phyloP scores from a whole-genome alignment of 2,888 invertebrate genomes.

The Polyommatus iphigenia region DNA sequence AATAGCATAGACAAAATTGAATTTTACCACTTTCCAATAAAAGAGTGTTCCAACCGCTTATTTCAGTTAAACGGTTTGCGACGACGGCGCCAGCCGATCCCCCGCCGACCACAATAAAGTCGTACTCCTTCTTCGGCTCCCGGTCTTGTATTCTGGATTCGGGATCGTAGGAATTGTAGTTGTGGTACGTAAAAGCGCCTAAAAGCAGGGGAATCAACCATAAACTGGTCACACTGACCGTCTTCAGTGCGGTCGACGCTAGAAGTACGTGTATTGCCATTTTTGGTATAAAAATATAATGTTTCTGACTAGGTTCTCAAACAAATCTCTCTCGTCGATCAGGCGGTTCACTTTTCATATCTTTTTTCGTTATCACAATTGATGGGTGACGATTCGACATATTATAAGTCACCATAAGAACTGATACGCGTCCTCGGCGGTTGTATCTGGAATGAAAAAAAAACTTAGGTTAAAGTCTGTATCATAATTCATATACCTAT shows the following conservation, averaged over 20 bases:
- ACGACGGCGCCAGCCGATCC: conserved; percentile 95
- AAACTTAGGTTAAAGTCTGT: not conserved
- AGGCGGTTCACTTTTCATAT: conserved; percentile 70
- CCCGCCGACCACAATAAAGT: conserved; percentile 91
- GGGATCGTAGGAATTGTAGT: conserved; percentile 90
- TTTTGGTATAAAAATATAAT: conserved; percentile 46
- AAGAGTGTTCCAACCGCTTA: conserved; percentile 87
- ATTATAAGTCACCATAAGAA: conserved; percentile 52
- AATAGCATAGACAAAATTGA: not conserved
- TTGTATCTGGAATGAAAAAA: conserved; percentile 17
- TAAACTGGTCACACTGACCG: conserved; percentile 87
- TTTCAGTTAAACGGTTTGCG: conserved; percentile 89
- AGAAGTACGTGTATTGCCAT: conserved; percentile 87
- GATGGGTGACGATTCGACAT: conserved; percentile 59
- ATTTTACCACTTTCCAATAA: conserved; percentile 85
- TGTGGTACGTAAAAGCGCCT: conserved; percentile 89
- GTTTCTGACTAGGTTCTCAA: conserved; percentile 32
- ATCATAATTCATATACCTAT: too few relatives aligned
- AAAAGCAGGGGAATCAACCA: conserved; percentile 92
- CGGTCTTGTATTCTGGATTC: conserved; percentile 87
- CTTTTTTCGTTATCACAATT: conserved; percentile 49
- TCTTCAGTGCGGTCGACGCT: conserved; percentile 88
- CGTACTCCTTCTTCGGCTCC: conserved; percentile 87
- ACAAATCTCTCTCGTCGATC: conserved; percentile 53
- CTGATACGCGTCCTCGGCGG: conserved; percentile 37